Percentiles rank a stretch among this genome's conserved stretches.
Evolutionary conservation across 2,888 invertebrate genomes (phyloP).

Genomic region (Actias luna): DNA sequence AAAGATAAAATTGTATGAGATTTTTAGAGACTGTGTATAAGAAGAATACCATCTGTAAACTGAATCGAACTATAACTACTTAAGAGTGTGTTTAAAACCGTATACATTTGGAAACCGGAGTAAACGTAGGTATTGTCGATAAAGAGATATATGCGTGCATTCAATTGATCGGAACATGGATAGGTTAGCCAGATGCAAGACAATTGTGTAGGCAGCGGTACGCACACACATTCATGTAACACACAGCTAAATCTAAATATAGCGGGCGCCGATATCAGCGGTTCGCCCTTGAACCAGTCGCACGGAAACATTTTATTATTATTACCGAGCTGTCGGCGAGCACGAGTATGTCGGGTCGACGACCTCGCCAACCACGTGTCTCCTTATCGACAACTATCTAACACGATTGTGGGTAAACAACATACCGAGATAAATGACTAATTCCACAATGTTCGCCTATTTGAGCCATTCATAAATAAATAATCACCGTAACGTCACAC

Average conservation of each 20-base stretch:
- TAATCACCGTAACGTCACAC: conserved; percentile 68
- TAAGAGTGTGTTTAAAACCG: not conserved
- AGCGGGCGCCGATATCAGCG: conserved; percentile 81
- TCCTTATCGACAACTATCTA: conserved; percentile 83
- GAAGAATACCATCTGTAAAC: not conserved
- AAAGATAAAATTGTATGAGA: no score
- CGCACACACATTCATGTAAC: conserved; percentile 65
- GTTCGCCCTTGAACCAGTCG: conserved; percentile 82
- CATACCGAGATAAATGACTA: conserved; percentile 80
- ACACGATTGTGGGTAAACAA: conserved; percentile 81
- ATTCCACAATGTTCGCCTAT: conserved; percentile 74
- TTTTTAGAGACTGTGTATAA: no score
- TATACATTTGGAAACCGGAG: not conserved
- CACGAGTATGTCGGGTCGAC: conserved; percentile 80
- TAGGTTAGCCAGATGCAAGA: conserved; percentile 47
- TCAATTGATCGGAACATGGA: conserved; percentile 18
- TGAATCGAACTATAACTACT: not conserved
- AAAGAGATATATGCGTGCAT: conserved; percentile 4
- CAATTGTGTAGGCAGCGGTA: conserved; percentile 50
- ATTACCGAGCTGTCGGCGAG: conserved; percentile 81
- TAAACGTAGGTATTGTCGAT: not conserved
- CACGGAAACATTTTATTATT: conserved; percentile 83
- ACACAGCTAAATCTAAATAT: conserved; percentile 81
- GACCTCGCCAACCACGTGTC: conserved; percentile 80
- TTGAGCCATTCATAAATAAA: conserved; percentile 75